Base-by-base conservation (phyloP, 2,797 vertebrate genomes). In the Crocodylus rhombifer region DNA sequence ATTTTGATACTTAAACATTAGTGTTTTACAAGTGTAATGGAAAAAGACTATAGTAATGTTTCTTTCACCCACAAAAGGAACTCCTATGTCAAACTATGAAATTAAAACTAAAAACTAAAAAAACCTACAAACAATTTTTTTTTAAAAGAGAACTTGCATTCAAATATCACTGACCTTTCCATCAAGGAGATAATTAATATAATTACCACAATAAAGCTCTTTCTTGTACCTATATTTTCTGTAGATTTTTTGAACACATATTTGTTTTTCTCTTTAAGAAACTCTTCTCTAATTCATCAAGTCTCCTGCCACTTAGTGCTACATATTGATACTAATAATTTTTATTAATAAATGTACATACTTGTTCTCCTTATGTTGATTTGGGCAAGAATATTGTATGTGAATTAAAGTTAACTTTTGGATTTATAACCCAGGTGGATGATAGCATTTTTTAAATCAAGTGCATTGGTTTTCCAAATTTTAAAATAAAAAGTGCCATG, bases 141-240 rank as follows among this genome's bases (percentile, higher is more conserved):
- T 67, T 36, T 95, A 80, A 82, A 82, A 8, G 81, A 92, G 93
- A 91, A 84, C 1, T 42, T 33, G 14, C 3, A 12, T 88, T 74
- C 21, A 88, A 92, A 91, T 79, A 62, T 26, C 81, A 26, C 21
- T 86, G 74, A 94, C 67, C 20, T 93, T 90, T 85, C 58, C 71
- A 91, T 92, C 69, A 81, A 18, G 77, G 56, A 93, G 11, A 91
- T 91, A 14, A 76, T 58, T 84, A 92, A 74, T 80, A 92, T 69
- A 67, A 82, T 60, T 83, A 36, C n/a, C 75, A 69, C 25, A 73
- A 80, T 15, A 76, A 75, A 93, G 30, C 15, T 65, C 74, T 56
- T 74, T 30, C 33, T 88, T 76, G 77, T 55, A 64, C 91, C 89
- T 76, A 62, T 17, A 78, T 8, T 80, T 14, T 56, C 7, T 23